phyloP scores from a whole-genome alignment of 23 tunicate genomes.

The Trididemnum clinides region DNA sequence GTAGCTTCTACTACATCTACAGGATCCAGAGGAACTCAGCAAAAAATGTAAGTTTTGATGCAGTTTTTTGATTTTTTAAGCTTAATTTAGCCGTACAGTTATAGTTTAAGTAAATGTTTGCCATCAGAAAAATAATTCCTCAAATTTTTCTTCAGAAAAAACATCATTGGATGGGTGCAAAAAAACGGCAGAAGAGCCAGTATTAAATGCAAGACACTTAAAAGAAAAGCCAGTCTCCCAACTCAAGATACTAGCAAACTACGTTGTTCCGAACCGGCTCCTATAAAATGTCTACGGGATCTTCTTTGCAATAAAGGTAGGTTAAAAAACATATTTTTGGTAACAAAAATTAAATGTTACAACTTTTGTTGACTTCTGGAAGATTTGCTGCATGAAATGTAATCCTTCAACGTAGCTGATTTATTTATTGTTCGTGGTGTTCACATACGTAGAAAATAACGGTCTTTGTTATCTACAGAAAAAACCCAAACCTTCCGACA shows the following conservation, averaged over 20 bases:
- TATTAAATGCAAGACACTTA: not conserved
- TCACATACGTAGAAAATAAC: not conserved
- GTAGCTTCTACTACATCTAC: not conserved
- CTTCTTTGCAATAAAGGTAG: not conserved
- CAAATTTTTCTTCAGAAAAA: not conserved
- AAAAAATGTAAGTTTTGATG: conserved; percentile 4
- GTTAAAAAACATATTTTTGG: not conserved
- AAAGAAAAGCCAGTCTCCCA: not conserved
- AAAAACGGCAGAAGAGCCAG: conserved; percentile 12
- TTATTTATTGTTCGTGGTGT: too few relatives aligned
- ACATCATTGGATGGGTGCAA: conserved; percentile 14
- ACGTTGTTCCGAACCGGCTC: not conserved
- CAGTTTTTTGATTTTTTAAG: not conserved
- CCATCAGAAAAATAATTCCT: not conserved
- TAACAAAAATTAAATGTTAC: too few relatives aligned
- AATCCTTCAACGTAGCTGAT: too few relatives aligned
- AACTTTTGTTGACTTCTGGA: too few relatives aligned
- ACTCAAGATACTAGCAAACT: not conserved
- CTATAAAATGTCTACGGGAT: not conserved
- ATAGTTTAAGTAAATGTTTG: not conserved
- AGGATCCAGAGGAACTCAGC: not conserved
- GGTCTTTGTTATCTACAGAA: not conserved
- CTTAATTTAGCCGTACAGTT: not conserved
- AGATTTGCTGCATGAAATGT: not conserved
- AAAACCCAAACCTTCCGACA: not conserved